Base-by-base conservation (phyloP, 2,888 invertebrate species). In the Trachelus tabidus region DNA sequence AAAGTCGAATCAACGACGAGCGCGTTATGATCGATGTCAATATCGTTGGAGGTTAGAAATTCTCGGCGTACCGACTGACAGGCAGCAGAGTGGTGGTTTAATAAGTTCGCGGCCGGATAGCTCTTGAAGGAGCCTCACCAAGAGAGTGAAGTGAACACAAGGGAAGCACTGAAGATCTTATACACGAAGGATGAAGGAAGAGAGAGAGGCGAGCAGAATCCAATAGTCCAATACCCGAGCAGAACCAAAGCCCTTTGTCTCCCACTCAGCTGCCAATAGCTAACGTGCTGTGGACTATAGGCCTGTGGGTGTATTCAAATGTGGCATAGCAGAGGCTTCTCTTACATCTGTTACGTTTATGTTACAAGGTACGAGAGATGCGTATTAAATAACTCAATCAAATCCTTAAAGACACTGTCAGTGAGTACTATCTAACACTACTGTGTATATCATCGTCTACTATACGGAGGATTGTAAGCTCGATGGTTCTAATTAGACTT, bases 171-270 rank as follows among this genome's bases (percentile, higher is more conserved):
- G 35, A 73, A 76, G 35, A 40, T 40, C 15, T 15, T 40, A 40
- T 6, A 40, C 6, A 33, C 23, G 69, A 30, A 34, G 37, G 71
- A 76, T 31, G 12, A 76, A 31, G 80, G 34, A 73, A 75, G 73
- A 9, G 73, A 9, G 73, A 76, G 82, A 80, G 69, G 75, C 73
- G 80, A 75, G 37, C 75, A 81, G 83, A 86, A 85, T 86, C 81
- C 86, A 84, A 85, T 85, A 85, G 83, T 83, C 82, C 83, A 84
- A 83, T 86, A 83, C 81, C 74, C 77, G 74, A 80, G 73, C 34
- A 81, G 85, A 83, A 85, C 81, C 81, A 82, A 83, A 82, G 85
- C 85, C 83, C 85, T 85, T 86, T 86, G 83, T 86, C 81, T 86
- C 80, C 82, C 83, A 78, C 81, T 81, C 81, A 82, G 81, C 83